These are phyloP conservation scores for Glareola pratincola DNA, from an alignment of 2,113 vertebrate species.

Conservation along the genomic window DNA sequence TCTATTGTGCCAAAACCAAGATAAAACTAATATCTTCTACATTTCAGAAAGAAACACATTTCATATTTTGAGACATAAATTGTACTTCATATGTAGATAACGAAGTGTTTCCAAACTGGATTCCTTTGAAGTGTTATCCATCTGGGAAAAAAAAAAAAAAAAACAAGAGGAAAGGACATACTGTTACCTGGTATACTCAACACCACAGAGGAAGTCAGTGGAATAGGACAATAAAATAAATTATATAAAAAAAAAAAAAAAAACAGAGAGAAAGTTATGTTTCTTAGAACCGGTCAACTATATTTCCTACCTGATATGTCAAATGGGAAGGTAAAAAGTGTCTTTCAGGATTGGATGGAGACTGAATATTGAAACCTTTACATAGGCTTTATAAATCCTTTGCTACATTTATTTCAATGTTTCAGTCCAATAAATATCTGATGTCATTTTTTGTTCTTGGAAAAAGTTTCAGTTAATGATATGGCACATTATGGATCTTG, in stretches of 20 bases:
- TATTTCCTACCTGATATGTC: neutral
- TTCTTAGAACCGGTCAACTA: neutral
- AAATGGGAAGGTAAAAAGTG: neutral
- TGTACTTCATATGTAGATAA: neutral
- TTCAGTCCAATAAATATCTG: neutral
- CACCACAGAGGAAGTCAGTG: neutral
- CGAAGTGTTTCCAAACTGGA: neutral
- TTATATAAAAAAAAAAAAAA: neutral
- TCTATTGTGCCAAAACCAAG: neutral
- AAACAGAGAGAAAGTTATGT: rapidly evolving
- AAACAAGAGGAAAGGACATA: neutral
- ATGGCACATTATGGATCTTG: neutral
- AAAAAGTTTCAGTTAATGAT: neutral
- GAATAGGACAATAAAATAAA: neutral
- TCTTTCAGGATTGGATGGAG: neutral
- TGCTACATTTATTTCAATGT: neutral
- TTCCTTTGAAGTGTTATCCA: neutral
- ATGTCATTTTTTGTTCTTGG: neutral
- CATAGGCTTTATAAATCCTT: neutral
- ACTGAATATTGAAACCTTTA: neutral
- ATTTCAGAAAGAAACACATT: neutral
- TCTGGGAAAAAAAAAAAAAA: neutral
- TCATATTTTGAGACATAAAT: neutral
- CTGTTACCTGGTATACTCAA: neutral
- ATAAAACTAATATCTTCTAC: neutral